Evolutionary conservation across 2,797 vertebrate species (phyloP).

Genomic region (Hephaestus fuliginosus): DNA sequence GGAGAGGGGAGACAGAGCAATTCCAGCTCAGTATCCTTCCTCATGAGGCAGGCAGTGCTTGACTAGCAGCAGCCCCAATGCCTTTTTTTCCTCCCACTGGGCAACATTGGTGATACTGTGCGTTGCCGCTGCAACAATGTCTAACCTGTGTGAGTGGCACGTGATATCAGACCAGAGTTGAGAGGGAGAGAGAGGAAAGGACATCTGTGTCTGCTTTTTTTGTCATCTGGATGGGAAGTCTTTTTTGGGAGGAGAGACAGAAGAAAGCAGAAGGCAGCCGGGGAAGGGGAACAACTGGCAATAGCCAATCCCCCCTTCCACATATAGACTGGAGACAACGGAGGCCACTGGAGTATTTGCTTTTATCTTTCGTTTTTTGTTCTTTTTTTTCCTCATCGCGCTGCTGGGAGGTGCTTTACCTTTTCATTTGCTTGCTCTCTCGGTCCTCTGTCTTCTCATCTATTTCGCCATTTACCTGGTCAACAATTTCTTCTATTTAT

Average conservation of each 20-base stretch:
- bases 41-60: slow-evolving; percentile 82
- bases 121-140: slow-evolving; percentile 81
- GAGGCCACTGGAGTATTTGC: slow-evolving; percentile 87
- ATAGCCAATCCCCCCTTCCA: slow-evolving; percentile 81
- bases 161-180: slow-evolving; percentile 71
- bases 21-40: slow-evolving; percentile 82
- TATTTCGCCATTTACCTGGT: slow-evolving; percentile 88
- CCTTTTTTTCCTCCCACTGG: slow-evolving; percentile 72
- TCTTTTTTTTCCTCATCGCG: slow-evolving; percentile 88
- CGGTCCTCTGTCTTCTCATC: slow-evolving; percentile 86
- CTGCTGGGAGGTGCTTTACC: slow-evolving; percentile 86
- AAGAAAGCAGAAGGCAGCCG: slow-evolving; percentile 80
- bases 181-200: slow-evolving; percentile 68
- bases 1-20: slow-evolving; percentile 81
- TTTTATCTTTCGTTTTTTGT: slow-evolving; percentile 87
- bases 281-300: slow-evolving; percentile 84
- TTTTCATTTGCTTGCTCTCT: slow-evolving; percentile 85
- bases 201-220: slow-evolving; percentile 72
- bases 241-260: slow-evolving; percentile 81
- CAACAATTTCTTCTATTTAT: slow-evolving; percentile 87
- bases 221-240: slow-evolving; percentile 86
- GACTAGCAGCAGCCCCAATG: slow-evolving; percentile 80
- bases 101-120: slow-evolving; percentile 67
- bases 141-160: slow-evolving; percentile 82
- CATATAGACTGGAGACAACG: slow-evolving; percentile 83